Evolutionary conservation across 2,888 invertebrate genomes (phyloP), one percentile per base, ranked within the genome.

Genomic region (Nysson spinosus): DNA sequence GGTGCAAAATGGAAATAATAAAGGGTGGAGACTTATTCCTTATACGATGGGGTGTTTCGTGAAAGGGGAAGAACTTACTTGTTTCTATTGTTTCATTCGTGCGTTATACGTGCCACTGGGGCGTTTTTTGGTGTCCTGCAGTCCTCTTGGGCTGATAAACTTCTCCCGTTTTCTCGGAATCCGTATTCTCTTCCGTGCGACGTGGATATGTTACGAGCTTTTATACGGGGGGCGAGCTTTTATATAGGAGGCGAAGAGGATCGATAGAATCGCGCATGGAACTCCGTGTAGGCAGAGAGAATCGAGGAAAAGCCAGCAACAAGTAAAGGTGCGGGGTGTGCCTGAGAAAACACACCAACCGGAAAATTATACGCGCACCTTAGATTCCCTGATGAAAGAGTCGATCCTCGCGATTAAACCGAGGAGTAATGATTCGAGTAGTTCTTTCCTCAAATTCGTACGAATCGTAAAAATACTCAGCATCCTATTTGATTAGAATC

Each of bases 181-280:
- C n/a, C n/a, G n/a, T n/a, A n/a, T n/a, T n/a, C n/a, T n/a, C n/a
- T n/a, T n/a, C n/a, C n/a, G n/a, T n/a, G n/a, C n/a, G n/a, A n/a
- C n/a, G n/a, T n/a, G n/a, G n/a, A n/a, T n/a, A n/a, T n/a, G n/a
- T n/a, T n/a, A n/a, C n/a, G n/a, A n/a, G n/a, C n/a, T n/a, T n/a
- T n/a, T n/a, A n/a, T n/a, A n/a, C n/a, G n/a, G n/a, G 71, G 50
- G 69, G 62, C 30, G 50, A 62, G 69, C 74, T 64, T 76, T 83
- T 84, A 80, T 84, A 84, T 83, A 84, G 78, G 51, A 50, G 61
- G 42, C 46, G 47, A 9, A 3, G 42, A 3, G 54, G 81, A 82
- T 86, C 86, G 84, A 86, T 86, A 86, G 72, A 83, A 69, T 19
- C 73, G 86, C 86, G 86, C 86, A 86, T 86, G 86, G 69, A 79